Conservation (phyloP, 1,140 invertebrate genomes). For the Pogonognathellus flavescens region DNA sequence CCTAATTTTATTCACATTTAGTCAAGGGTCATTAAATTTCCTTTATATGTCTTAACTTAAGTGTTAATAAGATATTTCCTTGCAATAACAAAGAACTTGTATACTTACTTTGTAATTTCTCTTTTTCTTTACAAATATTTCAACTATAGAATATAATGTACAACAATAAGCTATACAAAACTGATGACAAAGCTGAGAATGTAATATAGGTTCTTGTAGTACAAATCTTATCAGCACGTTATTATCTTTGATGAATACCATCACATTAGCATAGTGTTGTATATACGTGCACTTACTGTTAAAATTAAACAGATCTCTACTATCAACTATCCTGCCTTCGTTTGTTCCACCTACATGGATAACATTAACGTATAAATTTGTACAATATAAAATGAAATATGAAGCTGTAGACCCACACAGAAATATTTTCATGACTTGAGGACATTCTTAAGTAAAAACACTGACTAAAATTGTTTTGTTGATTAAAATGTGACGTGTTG, state of each 20-base stretch:
- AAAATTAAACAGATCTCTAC: no score
- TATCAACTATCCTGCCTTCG: no score
- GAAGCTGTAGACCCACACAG: background rate
- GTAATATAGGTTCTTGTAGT: background rate
- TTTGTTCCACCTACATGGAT: no score
- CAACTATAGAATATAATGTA: no score
- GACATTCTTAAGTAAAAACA: background rate
- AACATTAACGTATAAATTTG: no score
- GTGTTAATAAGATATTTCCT: background rate
- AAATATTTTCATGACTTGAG: no score
- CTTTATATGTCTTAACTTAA: background rate
- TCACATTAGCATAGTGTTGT: no score
- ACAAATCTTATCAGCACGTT: no score
- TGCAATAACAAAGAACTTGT: background rate
- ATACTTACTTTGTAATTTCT: background rate
- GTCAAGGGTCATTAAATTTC: constrained; percentile 25
- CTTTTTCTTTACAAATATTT: background rate
- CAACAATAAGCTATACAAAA: background rate
- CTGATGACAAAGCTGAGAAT: background rate
- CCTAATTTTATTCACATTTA: constrained; percentile 14
- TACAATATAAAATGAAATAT: background rate
- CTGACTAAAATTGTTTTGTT: background rate
- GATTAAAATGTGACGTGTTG: constrained; percentile 2
- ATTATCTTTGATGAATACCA: no score
- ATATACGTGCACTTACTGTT: no score